These are phyloP conservation scores for Amphipyra berbera DNA, from an alignment of 2,888 invertebrate species.

Conservation along the genomic window DNA sequence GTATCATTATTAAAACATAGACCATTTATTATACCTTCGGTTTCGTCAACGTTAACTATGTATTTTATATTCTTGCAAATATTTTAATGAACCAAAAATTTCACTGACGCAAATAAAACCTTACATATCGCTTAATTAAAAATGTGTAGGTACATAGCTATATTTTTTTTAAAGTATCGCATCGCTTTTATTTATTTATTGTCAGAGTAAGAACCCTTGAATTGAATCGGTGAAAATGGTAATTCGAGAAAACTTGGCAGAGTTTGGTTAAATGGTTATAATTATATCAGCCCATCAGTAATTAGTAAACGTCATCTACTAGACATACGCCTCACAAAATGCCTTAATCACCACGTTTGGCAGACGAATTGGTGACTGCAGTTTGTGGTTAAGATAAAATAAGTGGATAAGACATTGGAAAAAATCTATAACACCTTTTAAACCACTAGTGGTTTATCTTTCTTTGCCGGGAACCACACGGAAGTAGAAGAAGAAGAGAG, in stretches of 20 bases:
- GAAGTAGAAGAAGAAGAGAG: no score
- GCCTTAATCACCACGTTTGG: no score
- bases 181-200: conserved; percentile 1
- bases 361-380: no score
- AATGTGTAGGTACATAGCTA: background rate
- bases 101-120: background rate
- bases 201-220: background rate
- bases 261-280: no score
- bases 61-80: conserved; percentile 30
- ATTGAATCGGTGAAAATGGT: background rate
- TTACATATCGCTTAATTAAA: conserved; percentile 18
- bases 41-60: conserved; percentile 13
- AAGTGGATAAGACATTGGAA: no score
- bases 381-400: no score
- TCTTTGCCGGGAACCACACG: no score
- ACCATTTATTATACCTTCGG: conserved; percentile 5
- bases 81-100: conserved; percentile 26
- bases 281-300: no score
- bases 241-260: background rate
- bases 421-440: no score
- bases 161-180: background rate
- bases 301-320: no score
- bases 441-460: no score
- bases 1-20: conserved; percentile 19
- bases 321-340: no score